Evolutionary conservation across 2,888 invertebrate genomes (phyloP), one percentile per base, ranked within the genome.

Genomic region (Syrphus vitripennis): DNA sequence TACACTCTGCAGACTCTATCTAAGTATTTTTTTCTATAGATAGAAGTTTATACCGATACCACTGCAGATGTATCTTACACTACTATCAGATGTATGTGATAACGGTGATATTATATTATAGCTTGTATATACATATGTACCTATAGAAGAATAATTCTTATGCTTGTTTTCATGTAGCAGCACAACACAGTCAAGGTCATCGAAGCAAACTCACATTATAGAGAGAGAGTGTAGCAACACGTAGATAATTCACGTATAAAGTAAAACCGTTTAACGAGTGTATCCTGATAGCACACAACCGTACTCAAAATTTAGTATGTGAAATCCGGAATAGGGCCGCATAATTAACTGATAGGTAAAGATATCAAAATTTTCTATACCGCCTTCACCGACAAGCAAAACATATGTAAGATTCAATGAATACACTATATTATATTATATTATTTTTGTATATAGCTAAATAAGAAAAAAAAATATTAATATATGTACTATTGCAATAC

Each of bases 231-330:
- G 71, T 84, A 80, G 72, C 70, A 75, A 83, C 79, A 83, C 75
- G 57, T 42, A 34, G 12, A 10, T 34, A 69, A 72, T 84, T 77
- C 67, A n/a, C n/a, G 71, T 80, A 50, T 84, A 80, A 71, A 76
- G 79, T 71, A 82, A 48, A 59, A 21, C 45, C 78, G 37, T 57
- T n/a, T 29, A 78, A 24, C 26, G 21, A 40, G 21, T 42, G 50
- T 53, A 63, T 59, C 48, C 34, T 50, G 40, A 75, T 29, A 65
- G 34, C 86, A 86, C 77, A 86, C 86, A 65, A 78, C 45, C 65
- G 72, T 74, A 78, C n/a, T 78, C 34, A 63, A 86, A 86, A 86
- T 74, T 84, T 86, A 74, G 86, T 86, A 82, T 86, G 86, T 86
- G 78, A 82, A 70, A 70, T 70, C 78, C 65, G 77, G 86, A 86